Evolutionary conservation across 2,797 vertebrate genomes (phyloP).

Genomic region (Bradypus variegatus): DNA sequence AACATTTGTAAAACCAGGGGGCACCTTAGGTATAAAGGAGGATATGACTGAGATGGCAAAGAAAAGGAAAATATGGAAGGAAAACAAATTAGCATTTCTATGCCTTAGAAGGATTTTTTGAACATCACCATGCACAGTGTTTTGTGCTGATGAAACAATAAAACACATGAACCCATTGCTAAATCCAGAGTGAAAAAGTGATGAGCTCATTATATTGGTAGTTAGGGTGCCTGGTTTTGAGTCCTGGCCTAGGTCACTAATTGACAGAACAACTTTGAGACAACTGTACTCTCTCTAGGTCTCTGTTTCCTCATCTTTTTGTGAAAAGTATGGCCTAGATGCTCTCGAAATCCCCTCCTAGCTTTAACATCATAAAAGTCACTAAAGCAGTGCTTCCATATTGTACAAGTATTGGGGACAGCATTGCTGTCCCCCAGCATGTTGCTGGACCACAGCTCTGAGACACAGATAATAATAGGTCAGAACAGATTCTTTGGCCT

Average conservation of each 20-base stretch:
- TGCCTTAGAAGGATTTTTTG: not conserved
- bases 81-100: not conserved
- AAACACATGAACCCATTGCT: not conserved
- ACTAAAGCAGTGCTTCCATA: constrained; percentile 35
- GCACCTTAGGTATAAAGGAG: not conserved
- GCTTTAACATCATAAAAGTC: constrained; percentile 21
- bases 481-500: constrained; percentile 44
- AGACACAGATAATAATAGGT: constrained; percentile 51
- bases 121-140: not conserved
- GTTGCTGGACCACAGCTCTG: constrained; percentile 41
- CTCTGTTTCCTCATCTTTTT: not conserved
- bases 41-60: not conserved
- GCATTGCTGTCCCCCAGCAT: constrained; percentile 37
- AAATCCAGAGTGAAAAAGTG: not conserved
- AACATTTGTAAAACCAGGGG: not conserved
- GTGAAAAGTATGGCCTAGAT: not conserved
- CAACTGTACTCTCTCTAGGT: not conserved
- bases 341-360: constrained; percentile 22
- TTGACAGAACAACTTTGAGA: not conserved
- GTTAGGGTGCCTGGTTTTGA: not conserved
- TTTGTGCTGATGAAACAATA: constrained; percentile 29
- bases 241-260: not conserved
- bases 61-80: not conserved
- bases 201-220: not conserved
- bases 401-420: constrained; percentile 1